Evolutionary conservation across 35 echinoderm and acorn worm genomes (phyloP).

Genomic region (Patiria miniata): DNA sequence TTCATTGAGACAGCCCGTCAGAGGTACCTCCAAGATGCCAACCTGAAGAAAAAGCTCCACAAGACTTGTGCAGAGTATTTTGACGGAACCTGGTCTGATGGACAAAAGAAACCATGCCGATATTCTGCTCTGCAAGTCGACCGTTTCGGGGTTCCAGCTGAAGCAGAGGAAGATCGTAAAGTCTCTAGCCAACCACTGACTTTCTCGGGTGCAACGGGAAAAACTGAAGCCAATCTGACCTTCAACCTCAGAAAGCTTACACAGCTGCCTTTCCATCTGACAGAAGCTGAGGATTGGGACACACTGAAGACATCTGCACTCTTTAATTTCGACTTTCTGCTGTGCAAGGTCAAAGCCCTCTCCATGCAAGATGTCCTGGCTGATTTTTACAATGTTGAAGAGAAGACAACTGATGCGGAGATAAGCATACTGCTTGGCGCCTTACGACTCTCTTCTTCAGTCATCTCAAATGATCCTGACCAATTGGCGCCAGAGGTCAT

Average conservation of each 20-base stretch:
- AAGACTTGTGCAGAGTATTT: slow-evolving; percentile 61
- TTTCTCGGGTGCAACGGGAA: slow-evolving; percentile 27
- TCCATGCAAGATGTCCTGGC: slow-evolving; percentile 69
- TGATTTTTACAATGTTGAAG: slow-evolving; percentile 43
- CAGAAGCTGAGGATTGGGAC: slow-evolving; percentile 1
- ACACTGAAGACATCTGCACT: slow-evolving; percentile 46
- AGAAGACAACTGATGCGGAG: slow-evolving; percentile 52
- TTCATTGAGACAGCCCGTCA: slow-evolving; percentile 80
- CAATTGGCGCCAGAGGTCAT: slow-evolving; percentile 68
- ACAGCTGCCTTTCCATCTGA: slow-evolving; percentile 73
- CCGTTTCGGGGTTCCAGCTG: slow-evolving; percentile 39
- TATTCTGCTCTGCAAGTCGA: slow-evolving; percentile 37
- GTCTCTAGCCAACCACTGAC: slow-evolving; percentile 71
- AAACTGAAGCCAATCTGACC: not conserved
- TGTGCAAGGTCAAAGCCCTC: slow-evolving; percentile 63
- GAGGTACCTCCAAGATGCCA: slow-evolving; percentile 52
- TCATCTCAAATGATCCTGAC: slow-evolving; percentile 64
- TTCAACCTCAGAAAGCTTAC: slow-evolving; percentile 82
- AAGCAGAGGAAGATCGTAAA: slow-evolving; percentile 64
- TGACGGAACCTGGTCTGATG: slow-evolving; percentile 61
- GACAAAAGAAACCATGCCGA: slow-evolving; percentile 62
- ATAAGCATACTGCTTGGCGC: slow-evolving; percentile 46
- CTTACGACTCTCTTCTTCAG: slow-evolving; percentile 57
- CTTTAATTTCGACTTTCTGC: slow-evolving; percentile 75
- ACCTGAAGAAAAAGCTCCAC: slow-evolving; percentile 25